Evolutionary conservation across 2,113 vertebrate species (phyloP).

Genomic region (Dromaius novaehollandiae): DNA sequence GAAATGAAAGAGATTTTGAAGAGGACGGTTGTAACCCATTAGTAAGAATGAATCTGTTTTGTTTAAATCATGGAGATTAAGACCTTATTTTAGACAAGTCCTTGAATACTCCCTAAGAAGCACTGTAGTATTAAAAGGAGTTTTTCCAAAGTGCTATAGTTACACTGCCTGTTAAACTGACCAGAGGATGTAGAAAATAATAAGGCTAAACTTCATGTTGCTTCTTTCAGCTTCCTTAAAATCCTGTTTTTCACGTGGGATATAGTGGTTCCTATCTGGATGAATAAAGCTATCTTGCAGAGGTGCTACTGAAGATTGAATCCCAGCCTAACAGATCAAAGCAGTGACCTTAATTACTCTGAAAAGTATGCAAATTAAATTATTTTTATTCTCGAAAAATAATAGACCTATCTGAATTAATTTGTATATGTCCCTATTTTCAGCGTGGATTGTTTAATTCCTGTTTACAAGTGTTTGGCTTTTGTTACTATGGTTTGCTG

Average conservation of each 20-base stretch:
- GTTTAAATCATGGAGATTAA: background rate
- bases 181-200: background rate
- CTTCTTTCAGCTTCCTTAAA: background rate
- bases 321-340: background rate
- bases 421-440: background rate
- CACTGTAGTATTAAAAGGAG: background rate
- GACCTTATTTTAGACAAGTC: background rate
- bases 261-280: background rate
- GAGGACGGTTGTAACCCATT: background rate
- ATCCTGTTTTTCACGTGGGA: background rate
- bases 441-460: background rate
- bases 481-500: background rate
- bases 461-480: constrained; percentile 37
- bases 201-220: background rate
- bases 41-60: background rate
- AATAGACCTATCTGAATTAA: background rate
- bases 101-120: background rate
- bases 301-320: background rate
- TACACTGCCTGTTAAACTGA: background rate
- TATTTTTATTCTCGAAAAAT: background rate
- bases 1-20: background rate
- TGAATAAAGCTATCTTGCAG: background rate
- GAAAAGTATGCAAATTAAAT: background rate
- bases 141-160: background rate
- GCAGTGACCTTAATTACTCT: background rate